Evolutionary conservation across 2,113 vertebrate species (phyloP).

Genomic region (Perccottus glenii): DNA sequence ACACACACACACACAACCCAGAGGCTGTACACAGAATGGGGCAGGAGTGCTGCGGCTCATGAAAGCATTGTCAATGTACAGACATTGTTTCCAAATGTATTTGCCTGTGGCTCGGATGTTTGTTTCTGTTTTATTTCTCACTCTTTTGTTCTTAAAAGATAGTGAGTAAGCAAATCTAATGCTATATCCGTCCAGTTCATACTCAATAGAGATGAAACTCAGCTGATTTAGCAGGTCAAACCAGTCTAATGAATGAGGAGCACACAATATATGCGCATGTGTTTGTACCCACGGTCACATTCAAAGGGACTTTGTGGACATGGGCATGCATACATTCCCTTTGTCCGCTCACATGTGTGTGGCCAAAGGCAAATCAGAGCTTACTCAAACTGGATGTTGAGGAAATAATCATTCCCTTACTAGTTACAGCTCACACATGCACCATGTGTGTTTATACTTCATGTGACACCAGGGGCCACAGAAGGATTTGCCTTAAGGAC

Average conservation of each 20-base stretch:
- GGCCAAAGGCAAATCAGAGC: slow-evolving; percentile 23
- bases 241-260: slow-evolving; percentile 27
- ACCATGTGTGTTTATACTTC: slow-evolving; percentile 51
- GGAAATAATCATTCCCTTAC: slow-evolving; percentile 37
- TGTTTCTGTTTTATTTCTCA: slow-evolving; percentile 7
- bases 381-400: slow-evolving; percentile 5
- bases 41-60: slow-evolving; percentile 44
- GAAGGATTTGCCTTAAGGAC: slow-evolving; percentile 57
- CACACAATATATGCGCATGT: slow-evolving; percentile 8
- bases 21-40: slow-evolving; percentile 53
- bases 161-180: slow-evolving; percentile 62
- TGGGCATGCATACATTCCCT: slow-evolving; percentile 44
- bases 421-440: slow-evolving; percentile 36
- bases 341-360: slow-evolving; percentile 47
- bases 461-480: slow-evolving; percentile 52
- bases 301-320: slow-evolving; percentile 2
- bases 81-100: slow-evolving; percentile 22
- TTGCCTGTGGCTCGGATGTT: slow-evolving; percentile 49
- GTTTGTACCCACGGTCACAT: neutral
- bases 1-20: slow-evolving; percentile 50
- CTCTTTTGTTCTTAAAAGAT: slow-evolving; percentile 50
- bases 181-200: slow-evolving; percentile 51
- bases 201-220: slow-evolving; percentile 36
- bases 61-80: slow-evolving; percentile 56
- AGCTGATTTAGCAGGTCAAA: slow-evolving; percentile 50